phyloP scores from a whole-genome alignment of 2,113 vertebrate species.

The Urocolius indicus region DNA sequence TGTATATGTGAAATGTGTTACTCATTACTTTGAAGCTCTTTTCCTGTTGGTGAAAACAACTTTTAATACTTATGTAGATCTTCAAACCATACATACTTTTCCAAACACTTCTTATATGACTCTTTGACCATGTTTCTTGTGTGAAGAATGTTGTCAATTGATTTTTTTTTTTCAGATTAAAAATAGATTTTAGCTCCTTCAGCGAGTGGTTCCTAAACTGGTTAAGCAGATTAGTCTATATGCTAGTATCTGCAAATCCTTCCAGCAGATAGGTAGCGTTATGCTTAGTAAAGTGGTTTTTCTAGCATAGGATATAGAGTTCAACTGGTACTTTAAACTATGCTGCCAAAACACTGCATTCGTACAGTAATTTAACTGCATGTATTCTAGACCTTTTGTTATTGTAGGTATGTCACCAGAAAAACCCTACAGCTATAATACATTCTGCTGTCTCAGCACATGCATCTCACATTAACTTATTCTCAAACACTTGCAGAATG shows the following conservation, averaged over 20 bases:
- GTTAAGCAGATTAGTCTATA: background rate
- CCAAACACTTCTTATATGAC: background rate
- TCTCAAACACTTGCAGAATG: background rate
- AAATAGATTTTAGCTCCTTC: background rate
- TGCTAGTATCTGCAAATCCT: background rate
- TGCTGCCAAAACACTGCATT: background rate
- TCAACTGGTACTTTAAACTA: background rate
- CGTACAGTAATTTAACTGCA: background rate
- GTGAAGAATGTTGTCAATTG: background rate
- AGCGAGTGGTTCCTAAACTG: background rate
- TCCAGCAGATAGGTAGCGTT: background rate
- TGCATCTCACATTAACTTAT: background rate
- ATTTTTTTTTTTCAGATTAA: background rate
- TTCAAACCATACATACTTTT: background rate
- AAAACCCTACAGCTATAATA: background rate
- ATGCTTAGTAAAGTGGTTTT: background rate
- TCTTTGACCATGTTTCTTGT: background rate
- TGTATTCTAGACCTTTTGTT: background rate
- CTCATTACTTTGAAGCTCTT: background rate
- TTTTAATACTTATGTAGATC: background rate
- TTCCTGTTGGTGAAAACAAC: background rate
- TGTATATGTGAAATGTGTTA: background rate
- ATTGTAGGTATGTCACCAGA: background rate
- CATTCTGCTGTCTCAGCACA: background rate
- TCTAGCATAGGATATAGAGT: background rate